Evolutionary conservation across 2,113 vertebrate genomes (phyloP), one percentile per base, ranked within the genome.

Genomic region (Peucedramus taeniatus): DNA sequence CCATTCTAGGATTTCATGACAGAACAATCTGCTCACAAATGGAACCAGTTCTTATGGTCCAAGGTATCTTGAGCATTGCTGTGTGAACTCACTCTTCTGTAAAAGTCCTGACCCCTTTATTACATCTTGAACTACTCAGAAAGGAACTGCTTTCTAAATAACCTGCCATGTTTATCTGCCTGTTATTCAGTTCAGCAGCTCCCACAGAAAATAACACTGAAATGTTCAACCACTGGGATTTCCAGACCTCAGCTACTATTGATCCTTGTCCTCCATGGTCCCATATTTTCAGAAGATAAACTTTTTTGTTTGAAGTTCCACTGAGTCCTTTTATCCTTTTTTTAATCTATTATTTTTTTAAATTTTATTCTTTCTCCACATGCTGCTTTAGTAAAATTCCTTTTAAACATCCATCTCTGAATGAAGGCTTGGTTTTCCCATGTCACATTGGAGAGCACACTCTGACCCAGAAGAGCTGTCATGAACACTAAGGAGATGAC

Each of bases 191-290:
- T 35, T 28, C 66, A 50, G 9, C 20, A 79, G 22, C 23, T 61
- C 16, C 6, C 27, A n/a, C 11, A 20, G 11, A 71, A 80, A 88
- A 57, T 2, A 9, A 4, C 1, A 15, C 21, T 49, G 63, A 69
- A 53, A 5, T 15, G 4, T n/a, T 64, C 42, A 66, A 8, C 17
- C n/a, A 2, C 0, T 0, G 63, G 15, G 15, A 4, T 88, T 45
- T 51, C n/a, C 42, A 89, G 33, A 78, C 22, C 9, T 64, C 53
- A 60, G 24, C 10, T 21, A 1, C 2, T 51, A 10, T 6, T 47
- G 42, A 40, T 26, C 26, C 21, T 49, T 85, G 11, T 71, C 27
- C 28, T 82, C 31, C 22, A 44, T 47, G 4, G 6, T 24, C 69
- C 37, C 13, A 3, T 20, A 7, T 20, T 16, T 40, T 42, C 66